phyloP scores from a whole-genome alignment of 2,888 invertebrate species.

The Diaperis boleti region DNA sequence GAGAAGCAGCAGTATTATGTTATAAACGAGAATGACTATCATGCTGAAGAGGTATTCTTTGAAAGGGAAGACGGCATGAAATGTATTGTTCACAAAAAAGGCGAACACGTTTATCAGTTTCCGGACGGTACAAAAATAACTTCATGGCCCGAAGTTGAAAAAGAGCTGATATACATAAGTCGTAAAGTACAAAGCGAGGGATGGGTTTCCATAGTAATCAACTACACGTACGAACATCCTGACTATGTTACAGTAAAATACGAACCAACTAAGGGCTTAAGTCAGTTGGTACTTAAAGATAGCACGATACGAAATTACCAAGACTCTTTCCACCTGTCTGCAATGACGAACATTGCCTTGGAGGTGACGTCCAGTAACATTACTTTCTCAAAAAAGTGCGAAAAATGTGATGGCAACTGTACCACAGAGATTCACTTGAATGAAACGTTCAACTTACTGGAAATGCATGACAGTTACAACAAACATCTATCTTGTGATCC shows the following conservation, averaged over 20 bases:
- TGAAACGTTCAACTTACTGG: slow-evolving; percentile 41
- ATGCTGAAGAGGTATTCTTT: slow-evolving; percentile 49
- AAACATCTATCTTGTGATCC: slow-evolving; percentile 52
- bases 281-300: slow-evolving; percentile 23
- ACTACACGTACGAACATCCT: slow-evolving; percentile 52
- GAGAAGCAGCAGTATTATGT: slow-evolving; percentile 49
- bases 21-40: slow-evolving; percentile 49
- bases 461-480: slow-evolving; percentile 50
- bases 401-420: slow-evolving; percentile 42
- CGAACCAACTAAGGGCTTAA: slow-evolving; percentile 13
- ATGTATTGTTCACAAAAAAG: slow-evolving; percentile 47
- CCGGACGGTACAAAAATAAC: slow-evolving; percentile 53
- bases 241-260: slow-evolving; percentile 51
- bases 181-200: slow-evolving; percentile 42
- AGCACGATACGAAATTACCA: background rate
- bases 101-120: slow-evolving; percentile 47
- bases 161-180: slow-evolving; percentile 43
- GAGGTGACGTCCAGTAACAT: slow-evolving; percentile 43
- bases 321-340: slow-evolving; percentile 35
- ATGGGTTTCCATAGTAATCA: slow-evolving; percentile 51
- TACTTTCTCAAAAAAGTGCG: slow-evolving; percentile 48
- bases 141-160: slow-evolving; percentile 39
- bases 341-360: slow-evolving; percentile 37
- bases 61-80: slow-evolving; percentile 55
- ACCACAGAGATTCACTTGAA: slow-evolving; percentile 11